Conservation (phyloP, 1,140 invertebrate genomes). For the Conus ventricosus region DNA sequence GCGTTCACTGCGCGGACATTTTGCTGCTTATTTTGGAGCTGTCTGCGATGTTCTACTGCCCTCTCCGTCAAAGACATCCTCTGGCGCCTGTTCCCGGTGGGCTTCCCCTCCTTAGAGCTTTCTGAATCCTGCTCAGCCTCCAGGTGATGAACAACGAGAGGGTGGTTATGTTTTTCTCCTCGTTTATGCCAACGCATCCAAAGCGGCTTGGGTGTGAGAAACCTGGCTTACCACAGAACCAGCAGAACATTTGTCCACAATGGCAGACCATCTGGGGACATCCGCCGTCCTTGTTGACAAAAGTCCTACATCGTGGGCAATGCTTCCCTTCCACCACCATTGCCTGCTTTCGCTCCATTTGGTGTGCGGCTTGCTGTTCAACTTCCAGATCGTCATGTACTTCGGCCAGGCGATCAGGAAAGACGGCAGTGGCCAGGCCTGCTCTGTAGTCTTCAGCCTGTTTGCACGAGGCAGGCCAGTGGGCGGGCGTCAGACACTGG, state of each 20-base stretch:
- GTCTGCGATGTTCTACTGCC: slow-evolving; percentile 16
- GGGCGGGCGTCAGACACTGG: slow-evolving; percentile 13
- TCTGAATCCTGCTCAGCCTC: background rate
- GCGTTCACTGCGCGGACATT: background rate
- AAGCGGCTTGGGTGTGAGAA: background rate
- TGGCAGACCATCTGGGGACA: slow-evolving; percentile 34
- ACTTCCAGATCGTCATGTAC: background rate
- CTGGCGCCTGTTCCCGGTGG: background rate
- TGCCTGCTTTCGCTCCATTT: background rate
- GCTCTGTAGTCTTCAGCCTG: slow-evolving; percentile 8
- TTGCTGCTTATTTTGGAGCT: background rate
- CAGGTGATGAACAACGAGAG: slow-evolving; percentile 12
- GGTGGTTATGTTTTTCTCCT: slow-evolving; percentile 23
- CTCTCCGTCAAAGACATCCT: slow-evolving; percentile 17
- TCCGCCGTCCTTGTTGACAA: slow-evolving; percentile 31
- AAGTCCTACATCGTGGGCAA: slow-evolving; percentile 27
- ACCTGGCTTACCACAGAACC: slow-evolving; percentile 21
- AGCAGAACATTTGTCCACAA: slow-evolving; percentile 31
- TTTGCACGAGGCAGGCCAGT: slow-evolving; percentile 31
- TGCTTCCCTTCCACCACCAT: slow-evolving; percentile 27
- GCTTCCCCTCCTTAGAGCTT: background rate
- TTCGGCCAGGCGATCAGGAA: slow-evolving; percentile 9
- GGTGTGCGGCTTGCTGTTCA: too few relatives aligned
- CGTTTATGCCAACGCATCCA: background rate
- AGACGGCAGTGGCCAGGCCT: background rate